Conservation (phyloP, 2,113 vertebrate species). For the Fulica atra region DNA sequence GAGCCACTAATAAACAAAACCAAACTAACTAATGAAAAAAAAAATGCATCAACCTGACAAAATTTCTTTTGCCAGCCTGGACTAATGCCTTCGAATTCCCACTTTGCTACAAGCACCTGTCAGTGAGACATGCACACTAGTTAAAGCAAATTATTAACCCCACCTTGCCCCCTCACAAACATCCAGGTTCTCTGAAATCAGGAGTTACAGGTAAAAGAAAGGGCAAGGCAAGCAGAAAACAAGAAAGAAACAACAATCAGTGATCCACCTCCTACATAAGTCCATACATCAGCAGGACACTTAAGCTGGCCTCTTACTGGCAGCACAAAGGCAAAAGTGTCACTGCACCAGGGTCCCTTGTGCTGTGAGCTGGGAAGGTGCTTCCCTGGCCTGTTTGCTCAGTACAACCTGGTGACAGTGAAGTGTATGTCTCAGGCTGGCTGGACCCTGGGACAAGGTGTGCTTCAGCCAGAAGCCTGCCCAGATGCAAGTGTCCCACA, state of each 20-base stretch:
- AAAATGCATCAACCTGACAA: background rate
- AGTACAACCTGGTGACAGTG: rapidly evolving
- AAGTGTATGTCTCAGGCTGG: background rate
- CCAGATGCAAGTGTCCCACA: background rate
- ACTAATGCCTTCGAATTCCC: background rate
- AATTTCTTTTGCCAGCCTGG: background rate
- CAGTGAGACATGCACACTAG: background rate
- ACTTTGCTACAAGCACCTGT: background rate
- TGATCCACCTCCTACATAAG: background rate
- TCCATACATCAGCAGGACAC: background rate
- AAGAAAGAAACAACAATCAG: background rate
- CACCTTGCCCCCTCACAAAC: background rate
- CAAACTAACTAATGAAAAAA: background rate
- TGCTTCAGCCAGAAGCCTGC: background rate
- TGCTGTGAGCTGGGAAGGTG: background rate
- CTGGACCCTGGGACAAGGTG: rapidly evolving
- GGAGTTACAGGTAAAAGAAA: background rate
- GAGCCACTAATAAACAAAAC: background rate
- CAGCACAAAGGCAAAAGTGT: background rate
- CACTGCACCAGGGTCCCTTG: background rate
- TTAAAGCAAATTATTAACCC: background rate
- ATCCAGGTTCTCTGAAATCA: background rate
- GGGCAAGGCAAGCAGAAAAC: background rate
- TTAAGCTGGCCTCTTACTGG: background rate
- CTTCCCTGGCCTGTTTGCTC: background rate